Base-by-base conservation (phyloP, 2,888 invertebrate species). In the Drosophila testacea region DNA sequence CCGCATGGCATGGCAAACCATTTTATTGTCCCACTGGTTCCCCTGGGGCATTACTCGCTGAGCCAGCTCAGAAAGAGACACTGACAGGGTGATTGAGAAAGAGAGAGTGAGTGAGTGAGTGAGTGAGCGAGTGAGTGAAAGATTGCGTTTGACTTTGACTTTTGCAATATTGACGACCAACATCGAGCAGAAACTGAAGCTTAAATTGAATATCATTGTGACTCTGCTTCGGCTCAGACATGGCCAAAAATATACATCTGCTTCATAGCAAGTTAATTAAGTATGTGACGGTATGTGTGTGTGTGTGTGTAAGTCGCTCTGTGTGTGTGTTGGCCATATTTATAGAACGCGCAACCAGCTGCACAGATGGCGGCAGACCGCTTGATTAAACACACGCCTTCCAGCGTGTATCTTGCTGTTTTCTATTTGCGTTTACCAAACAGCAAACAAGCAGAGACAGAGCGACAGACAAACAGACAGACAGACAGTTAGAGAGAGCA, bases 321-420 rank as follows among this genome's bases (percentile, higher is more conserved):
- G 52, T 6, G 28, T 30, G 42, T 41, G 11, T 27, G 30, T 42
- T 38, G 9, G 16, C 30, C 42, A 55, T 75, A 55, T 72, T 76
- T 75, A 64, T 64, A 64, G 64, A 55, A 56, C 59, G 34, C 59
- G 50, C 67, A 60, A 59, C 55, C 60, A 56, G 44, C 60, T 61
- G 56, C 32, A 39, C 60, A 69, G 73, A 50, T 72, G 77, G 48
- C 47, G 63, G 68, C 36, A 50, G 39, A 47, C 67, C 63, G 82
- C 80, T 79, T 82, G 79, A 84, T 84, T 84, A 75, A 72, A 60
- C 77, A 73, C 54, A 69, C 56, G 60, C 59, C 55, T 54, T 36
- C 41, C 51, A 59, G 38, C 48, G 66, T 64, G 65, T 73, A 39
- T 59, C 46, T 79, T 51, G 44, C 54, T 52, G 62, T 64, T 69